Percentiles rank a stretch among this genome's conserved stretches.
Conservation (phyloP, 2,888 invertebrate species). For the Exephanes ischioxanthus region DNA sequence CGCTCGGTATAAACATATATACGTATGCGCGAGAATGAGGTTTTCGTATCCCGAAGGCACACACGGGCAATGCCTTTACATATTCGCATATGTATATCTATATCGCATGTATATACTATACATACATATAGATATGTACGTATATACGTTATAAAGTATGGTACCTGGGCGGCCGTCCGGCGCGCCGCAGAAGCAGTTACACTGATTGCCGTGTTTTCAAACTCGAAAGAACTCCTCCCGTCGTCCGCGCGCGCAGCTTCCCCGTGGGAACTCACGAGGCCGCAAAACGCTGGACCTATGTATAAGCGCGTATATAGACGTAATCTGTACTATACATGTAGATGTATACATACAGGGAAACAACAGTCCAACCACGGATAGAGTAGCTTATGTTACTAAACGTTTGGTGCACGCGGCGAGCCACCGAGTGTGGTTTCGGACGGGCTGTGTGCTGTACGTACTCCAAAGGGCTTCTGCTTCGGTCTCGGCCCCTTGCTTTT, state of each 20-base stretch:
- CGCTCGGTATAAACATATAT: constrained; percentile 1
- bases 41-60: constrained; percentile 37
- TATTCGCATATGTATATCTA: not conserved
- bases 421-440: constrained; percentile 58
- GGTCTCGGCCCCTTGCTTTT: constrained; percentile 21
- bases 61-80: constrained; percentile 12
- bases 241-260: constrained; percentile 67
- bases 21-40: constrained; percentile 46
- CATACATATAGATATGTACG: constrained; percentile 19
- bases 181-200: constrained; percentile 81
- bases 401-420: constrained; percentile 54
- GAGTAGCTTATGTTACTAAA: constrained; percentile 55
- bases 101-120: not conserved
- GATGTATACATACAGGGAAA: constrained; percentile 13
- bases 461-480: constrained; percentile 41
- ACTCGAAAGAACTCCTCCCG: constrained; percentile 82
- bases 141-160: constrained; percentile 69
- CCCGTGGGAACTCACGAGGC: constrained; percentile 82
- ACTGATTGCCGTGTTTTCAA: constrained; percentile 84
- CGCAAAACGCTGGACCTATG: constrained; percentile 75
- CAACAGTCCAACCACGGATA: constrained; percentile 26
- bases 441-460: constrained; percentile 7
- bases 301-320: constrained; percentile 36
- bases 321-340: constrained; percentile 24
- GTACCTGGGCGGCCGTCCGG: constrained; percentile 68